phyloP scores from a whole-genome alignment of 2,888 invertebrate genomes.

The Hipparchia sbordonii region DNA sequence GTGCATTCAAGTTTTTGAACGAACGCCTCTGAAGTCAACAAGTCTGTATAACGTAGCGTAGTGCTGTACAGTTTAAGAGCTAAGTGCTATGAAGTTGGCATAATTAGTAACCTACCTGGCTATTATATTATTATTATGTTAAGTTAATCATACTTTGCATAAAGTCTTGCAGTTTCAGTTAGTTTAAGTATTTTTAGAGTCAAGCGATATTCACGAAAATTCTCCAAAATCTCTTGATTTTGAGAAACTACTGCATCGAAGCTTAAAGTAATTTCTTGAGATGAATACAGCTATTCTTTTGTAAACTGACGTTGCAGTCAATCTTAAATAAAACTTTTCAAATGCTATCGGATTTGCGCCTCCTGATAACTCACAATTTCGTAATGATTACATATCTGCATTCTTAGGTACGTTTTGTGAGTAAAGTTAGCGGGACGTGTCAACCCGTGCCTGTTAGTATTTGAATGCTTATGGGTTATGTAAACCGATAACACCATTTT shows the following conservation, averaged over 20 bases:
- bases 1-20: slow-evolving; percentile 31
- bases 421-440: too few species aligned
- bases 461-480: too few species aligned
- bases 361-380: too few species aligned
- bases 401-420: too few species aligned
- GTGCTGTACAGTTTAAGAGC: slow-evolving; percentile 26
- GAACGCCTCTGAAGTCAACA: slow-evolving; percentile 26
- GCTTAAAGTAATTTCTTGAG: not conserved
- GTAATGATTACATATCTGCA: too few species aligned
- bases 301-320: not conserved
- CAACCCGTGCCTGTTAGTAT: too few species aligned
- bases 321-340: too few species aligned
- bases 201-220: not conserved
- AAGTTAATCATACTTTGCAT: slow-evolving; percentile 15
- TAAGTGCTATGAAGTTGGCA: slow-evolving; percentile 20
- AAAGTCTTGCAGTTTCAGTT: slow-evolving; percentile 5
- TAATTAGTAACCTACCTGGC: slow-evolving; percentile 14
- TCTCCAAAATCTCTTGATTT: not conserved
- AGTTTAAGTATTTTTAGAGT: not conserved
- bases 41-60: slow-evolving; percentile 17
- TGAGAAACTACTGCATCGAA: not conserved
- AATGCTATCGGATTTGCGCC: too few species aligned
- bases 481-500: not conserved
- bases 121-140: slow-evolving; percentile 15
- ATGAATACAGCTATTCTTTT: not conserved